These are phyloP conservation scores for Drosophila nannoptera DNA, from an alignment of 1,140 invertebrate genomes.

Conservation along the genomic window DNA sequence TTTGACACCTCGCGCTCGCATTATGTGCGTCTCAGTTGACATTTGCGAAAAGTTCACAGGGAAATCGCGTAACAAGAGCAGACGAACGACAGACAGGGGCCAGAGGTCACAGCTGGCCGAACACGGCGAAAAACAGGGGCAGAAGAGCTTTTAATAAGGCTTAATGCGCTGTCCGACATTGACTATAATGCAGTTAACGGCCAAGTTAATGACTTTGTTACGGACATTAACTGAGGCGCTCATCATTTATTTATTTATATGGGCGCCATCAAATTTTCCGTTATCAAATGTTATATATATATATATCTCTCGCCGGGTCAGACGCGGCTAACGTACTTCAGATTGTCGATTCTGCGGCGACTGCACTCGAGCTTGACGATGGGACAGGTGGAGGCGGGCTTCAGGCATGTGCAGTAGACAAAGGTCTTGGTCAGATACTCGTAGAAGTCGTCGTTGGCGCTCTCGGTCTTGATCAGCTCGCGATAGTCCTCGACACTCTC, in stretches of 20 bases:
- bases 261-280: no score
- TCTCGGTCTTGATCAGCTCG: constrained; percentile 40
- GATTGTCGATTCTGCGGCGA: constrained; percentile 35
- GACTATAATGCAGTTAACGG: constrained; percentile 29
- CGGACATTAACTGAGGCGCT: constrained; percentile 14
- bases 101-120: no score
- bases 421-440: constrained; percentile 47
- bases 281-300: no score
- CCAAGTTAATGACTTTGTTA: constrained; percentile 36
- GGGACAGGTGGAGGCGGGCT: constrained; percentile 41
- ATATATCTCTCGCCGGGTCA: background rate
- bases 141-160: constrained; percentile 15
- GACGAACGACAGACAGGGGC: no score
- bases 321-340: constrained; percentile 47
- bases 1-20: background rate
- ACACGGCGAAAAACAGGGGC: no score
- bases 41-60: constrained; percentile 37
- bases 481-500: constrained; percentile 64
- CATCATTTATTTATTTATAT: background rate
- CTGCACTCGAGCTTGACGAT: constrained; percentile 49
- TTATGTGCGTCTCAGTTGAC: constrained; percentile 12
- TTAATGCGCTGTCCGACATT: constrained; percentile 11
- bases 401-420: constrained; percentile 56
- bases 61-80: background rate
- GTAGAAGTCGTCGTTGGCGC: constrained; percentile 43